These are phyloP conservation scores for Pantherophis vulpinus DNA, from an alignment of 2,797 vertebrate genomes.

Conservation along the genomic window DNA sequence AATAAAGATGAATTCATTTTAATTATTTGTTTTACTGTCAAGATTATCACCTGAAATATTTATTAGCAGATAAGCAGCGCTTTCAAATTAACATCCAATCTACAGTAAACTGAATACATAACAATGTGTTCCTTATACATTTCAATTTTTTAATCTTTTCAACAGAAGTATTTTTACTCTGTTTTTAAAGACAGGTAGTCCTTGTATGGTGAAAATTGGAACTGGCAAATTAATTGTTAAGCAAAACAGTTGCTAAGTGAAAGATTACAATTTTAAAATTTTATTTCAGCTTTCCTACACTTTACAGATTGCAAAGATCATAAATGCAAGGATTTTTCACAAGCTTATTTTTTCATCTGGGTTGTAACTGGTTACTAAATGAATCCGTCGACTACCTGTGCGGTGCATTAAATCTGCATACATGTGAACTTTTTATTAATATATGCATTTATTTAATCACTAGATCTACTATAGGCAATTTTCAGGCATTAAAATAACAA, in stretches of 20 bases:
- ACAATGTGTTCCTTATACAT: not conserved
- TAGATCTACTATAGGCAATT: not conserved
- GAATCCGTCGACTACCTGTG: not conserved
- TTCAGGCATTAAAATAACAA: not conserved
- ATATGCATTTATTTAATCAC: not conserved
- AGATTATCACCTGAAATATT: not conserved
- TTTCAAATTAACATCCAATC: not conserved
- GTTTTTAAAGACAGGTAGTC: not conserved
- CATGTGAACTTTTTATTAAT: not conserved
- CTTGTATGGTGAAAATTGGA: not conserved
- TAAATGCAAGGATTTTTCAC: not conserved
- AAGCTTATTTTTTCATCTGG: not conserved
- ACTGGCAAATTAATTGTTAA: not conserved
- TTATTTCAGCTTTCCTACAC: not conserved
- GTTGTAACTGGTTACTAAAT: not conserved
- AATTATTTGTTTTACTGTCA: not conserved
- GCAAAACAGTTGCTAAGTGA: not conserved
- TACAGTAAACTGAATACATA: not conserved
- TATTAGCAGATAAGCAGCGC: not conserved
- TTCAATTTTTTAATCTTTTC: not conserved
- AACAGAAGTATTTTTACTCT: not conserved
- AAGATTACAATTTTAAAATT: not conserved
- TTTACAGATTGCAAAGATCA: not conserved
- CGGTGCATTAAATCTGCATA: not conserved
- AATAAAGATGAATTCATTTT: constrained; percentile 28